Evolutionary conservation across 2,797 vertebrate species (phyloP), one percentile per base, ranked within the genome.

Genomic region (Neomorphus geoffroyi): DNA sequence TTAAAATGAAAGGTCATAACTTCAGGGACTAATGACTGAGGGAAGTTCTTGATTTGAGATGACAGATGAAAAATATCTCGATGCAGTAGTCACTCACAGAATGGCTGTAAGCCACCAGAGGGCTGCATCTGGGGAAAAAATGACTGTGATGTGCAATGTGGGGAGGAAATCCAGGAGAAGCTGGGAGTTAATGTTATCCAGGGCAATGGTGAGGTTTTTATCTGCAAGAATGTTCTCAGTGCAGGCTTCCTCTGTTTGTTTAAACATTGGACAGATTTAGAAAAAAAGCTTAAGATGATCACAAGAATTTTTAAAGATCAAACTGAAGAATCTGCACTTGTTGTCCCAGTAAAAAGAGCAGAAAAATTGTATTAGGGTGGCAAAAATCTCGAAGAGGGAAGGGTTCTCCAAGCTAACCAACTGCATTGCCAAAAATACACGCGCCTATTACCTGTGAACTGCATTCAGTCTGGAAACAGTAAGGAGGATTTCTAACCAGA

Each of bases 1-100:
- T 65, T 87, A 53, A 91, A 92, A 89, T 92, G 46, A 84, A 84
- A 91, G 74, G 50, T 69, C 32, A 3, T 69, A 35, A 84, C 33
- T 94, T 84, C 6, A 26, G 70, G 33, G 62, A 61, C 54, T 75
- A 75, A n/a, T 58, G 77, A 80, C 30, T 50, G 50, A 81, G 23
- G 28, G 53, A 60, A 53, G 18, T 32, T 92, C 53, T 71, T 92
- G 11, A 74, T 74, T 81, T 74, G 22, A 54, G 28, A 33, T 57
- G 41, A 56, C 37, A 27, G 43, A 67, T 60, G 51, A 80, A 43
- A 90, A 92, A 78, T 78, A 67, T 19, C 35, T 80, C 43, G 45
- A 48, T 88, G 35, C 18, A 45, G 13, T 60, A 64, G 45, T 88
- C 57, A 80, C 54, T 83, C 35, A 14, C 1, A 17, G n/a, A 62